These are phyloP conservation scores for Lepidostoma basale DNA, from an alignment of 1,140 invertebrate genomes.

Conservation along the genomic window DNA sequence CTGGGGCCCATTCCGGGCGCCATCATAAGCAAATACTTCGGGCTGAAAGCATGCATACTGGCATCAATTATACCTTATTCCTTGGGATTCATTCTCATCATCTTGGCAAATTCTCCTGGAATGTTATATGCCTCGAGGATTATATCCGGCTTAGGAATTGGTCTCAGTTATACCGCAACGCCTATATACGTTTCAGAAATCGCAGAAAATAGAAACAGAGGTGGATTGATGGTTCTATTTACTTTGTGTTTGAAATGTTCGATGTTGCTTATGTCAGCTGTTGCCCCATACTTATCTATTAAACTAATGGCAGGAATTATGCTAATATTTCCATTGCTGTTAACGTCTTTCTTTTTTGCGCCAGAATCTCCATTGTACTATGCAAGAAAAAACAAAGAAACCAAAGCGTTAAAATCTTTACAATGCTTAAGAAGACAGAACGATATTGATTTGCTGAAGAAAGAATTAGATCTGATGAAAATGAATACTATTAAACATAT, in stretches of 20 bases:
- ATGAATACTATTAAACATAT: constrained; percentile 1
- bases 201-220: constrained; percentile 49
- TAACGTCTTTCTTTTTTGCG: constrained; percentile 29
- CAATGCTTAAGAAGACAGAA: constrained; percentile 24
- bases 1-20: constrained; percentile 44
- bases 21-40: constrained; percentile 46
- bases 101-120: constrained; percentile 51
- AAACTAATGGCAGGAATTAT: constrained; percentile 24
- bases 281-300: constrained; percentile 30
- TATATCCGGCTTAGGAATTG: constrained; percentile 54
- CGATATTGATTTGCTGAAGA: neutral
- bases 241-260: neutral
- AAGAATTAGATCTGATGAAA: constrained; percentile 27
- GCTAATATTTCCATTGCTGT: constrained; percentile 16
- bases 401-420: constrained; percentile 13
- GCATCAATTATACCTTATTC: constrained; percentile 46
- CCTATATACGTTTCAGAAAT: constrained; percentile 58
- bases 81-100: constrained; percentile 49
- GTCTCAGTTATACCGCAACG: constrained; percentile 53
- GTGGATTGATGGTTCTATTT: constrained; percentile 30
- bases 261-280: neutral
- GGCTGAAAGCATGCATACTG: constrained; percentile 50
- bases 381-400: constrained; percentile 14
- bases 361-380: constrained; percentile 33
- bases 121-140: constrained; percentile 53